Conservation (phyloP, 2,797 vertebrate species). For the Picus viridis region DNA sequence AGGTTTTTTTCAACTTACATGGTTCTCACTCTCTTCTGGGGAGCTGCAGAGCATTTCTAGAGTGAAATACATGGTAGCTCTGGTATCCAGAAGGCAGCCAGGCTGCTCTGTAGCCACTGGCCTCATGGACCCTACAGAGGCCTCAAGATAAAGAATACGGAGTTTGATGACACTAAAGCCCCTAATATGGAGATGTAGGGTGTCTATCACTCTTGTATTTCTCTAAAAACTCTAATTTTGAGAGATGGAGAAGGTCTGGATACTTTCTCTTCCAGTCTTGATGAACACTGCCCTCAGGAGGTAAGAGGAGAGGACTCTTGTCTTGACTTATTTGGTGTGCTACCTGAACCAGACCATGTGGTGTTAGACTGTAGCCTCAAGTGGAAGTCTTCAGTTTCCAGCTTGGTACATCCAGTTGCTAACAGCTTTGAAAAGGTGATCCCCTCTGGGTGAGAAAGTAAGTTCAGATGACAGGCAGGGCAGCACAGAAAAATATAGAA, state of each 20-base stretch:
- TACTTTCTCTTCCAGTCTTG: background rate
- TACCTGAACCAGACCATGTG: background rate
- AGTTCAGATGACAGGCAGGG: background rate
- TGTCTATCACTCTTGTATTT: background rate
- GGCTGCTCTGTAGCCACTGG: background rate
- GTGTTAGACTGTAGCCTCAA: background rate
- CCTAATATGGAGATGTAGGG: background rate
- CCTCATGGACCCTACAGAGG: background rate
- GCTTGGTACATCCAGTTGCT: background rate
- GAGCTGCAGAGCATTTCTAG: background rate
- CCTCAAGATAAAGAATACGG: background rate
- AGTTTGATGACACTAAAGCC: background rate
- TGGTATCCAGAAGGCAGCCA: background rate
- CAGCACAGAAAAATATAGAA: background rate
- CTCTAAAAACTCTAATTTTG: background rate
- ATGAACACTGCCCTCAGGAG: background rate
- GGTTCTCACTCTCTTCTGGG: background rate
- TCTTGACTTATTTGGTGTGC: background rate
- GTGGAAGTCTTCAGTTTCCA: background rate
- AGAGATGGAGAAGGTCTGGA: background rate
- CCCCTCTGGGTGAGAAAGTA: background rate
- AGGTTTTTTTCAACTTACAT: background rate
- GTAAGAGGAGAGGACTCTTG: background rate
- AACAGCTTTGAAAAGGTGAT: constrained; percentile 7
- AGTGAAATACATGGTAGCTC: background rate